Conservation (phyloP, 1,140 invertebrate genomes). For the Scaptomyza graminum region DNA sequence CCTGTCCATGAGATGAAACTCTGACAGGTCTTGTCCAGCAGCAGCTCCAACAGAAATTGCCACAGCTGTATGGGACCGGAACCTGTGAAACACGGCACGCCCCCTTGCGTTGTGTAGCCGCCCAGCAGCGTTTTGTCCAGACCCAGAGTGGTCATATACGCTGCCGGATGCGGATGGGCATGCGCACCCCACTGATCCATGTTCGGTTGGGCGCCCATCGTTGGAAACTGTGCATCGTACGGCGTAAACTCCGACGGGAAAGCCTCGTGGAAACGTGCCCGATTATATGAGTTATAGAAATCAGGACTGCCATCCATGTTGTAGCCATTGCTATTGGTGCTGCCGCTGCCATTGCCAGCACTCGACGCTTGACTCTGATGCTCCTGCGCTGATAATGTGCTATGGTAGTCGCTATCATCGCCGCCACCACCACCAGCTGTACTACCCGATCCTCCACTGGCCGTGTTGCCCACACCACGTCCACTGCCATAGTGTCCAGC, state of each 20-base stretch:
- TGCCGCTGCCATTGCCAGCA: conserved; percentile 67
- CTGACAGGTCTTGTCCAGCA: conserved; percentile 98
- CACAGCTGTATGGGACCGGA: conserved; percentile 97
- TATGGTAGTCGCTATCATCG: conserved; percentile 81
- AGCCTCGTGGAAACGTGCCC: conserved; percentile 65
- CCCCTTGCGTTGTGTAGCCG: conserved; percentile 77
- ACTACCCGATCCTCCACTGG: conserved; percentile 43
- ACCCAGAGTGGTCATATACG: conserved; percentile 76
- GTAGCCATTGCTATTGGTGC: conserved; percentile 67
- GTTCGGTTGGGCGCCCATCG: conserved; percentile 89
- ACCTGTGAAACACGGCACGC: conserved; percentile 85
- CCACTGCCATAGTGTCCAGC: conserved; percentile 52
- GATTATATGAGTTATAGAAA: conserved; percentile 86
- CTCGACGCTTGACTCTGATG: conserved; percentile 88
- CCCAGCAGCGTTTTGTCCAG: conserved; percentile 80
- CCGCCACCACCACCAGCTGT: conserved; percentile 23
- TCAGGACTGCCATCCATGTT: conserved; percentile 89
- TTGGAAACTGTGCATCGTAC: conserved; percentile 91
- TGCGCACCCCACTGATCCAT: conserved; percentile 86
- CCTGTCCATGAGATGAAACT: conserved; percentile 99
- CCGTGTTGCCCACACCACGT: conserved; percentile 28
- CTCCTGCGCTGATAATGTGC: conserved; percentile 85
- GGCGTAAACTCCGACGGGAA: conserved; percentile 83
- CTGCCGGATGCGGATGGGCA: conserved; percentile 82
- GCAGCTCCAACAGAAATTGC: conserved; percentile 98